These are phyloP conservation scores for Melitaea athalia DNA, from an alignment of 2,888 invertebrate species.

Conservation along the genomic window DNA sequence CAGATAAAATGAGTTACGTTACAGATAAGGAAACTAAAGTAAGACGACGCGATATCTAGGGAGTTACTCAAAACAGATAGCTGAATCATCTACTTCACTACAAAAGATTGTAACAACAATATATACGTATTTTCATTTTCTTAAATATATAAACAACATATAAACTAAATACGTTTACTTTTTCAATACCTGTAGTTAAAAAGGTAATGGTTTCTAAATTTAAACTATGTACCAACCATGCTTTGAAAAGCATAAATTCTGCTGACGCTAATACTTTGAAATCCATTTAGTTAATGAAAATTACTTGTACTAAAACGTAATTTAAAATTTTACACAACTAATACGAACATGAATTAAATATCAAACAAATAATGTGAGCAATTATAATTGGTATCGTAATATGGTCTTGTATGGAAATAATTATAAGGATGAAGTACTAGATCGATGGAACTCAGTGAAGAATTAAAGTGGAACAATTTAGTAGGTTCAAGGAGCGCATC, in stretches of 20 bases:
- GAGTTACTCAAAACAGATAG: neutral
- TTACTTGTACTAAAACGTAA: too few species aligned
- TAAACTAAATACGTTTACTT: too few species aligned
- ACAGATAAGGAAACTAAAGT: constrained; percentile 12
- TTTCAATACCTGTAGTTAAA: too few species aligned
- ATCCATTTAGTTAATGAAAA: too few species aligned
- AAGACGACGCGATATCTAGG: constrained; percentile 7
- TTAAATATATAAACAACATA: neutral
- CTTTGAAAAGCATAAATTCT: too few species aligned
- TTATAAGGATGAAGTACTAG: constrained; percentile 25
- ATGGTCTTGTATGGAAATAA: constrained; percentile 23
- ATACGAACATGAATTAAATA: too few species aligned
- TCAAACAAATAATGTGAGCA: neutral
- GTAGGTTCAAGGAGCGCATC: constrained; percentile 63
- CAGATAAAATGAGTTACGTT: constrained; percentile 5
- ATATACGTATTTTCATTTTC: neutral
- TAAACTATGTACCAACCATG: too few species aligned
- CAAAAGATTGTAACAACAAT: neutral
- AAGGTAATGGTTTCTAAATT: too few species aligned
- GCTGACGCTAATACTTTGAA: too few species aligned
- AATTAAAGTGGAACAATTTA: constrained; percentile 42
- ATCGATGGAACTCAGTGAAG: constrained; percentile 32
- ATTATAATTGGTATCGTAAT: neutral
- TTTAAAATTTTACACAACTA: too few species aligned
- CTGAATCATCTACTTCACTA: neutral